A percentile compares a stretch with the other conserved stretches of the same genome.
phyloP scores from a whole-genome alignment of 2,797 vertebrate genomes.

The Tenualosa ilisha region DNA sequence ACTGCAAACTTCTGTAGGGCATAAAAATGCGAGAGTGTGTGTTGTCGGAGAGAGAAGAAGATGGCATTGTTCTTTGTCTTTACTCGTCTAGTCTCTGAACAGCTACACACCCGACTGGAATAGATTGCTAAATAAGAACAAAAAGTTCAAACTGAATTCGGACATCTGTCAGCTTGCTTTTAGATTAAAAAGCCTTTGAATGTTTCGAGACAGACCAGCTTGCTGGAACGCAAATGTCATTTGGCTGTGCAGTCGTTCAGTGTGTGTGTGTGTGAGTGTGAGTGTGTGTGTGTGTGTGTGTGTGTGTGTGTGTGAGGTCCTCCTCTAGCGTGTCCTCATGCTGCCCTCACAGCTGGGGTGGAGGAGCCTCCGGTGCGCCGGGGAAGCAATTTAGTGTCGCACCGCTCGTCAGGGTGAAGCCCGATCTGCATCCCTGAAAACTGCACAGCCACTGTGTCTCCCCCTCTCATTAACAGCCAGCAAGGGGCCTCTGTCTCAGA shows the following conservation, averaged over 20 bases:
- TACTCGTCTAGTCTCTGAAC: not conserved
- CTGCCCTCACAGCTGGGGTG: conserved; percentile 50
- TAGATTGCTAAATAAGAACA: not conserved
- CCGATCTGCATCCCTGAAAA: conserved; percentile 52
- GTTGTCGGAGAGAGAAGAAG: not conserved
- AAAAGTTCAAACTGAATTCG: not conserved
- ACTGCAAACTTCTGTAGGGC: not conserved
- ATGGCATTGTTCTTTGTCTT: not conserved
- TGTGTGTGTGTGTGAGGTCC: conserved; percentile 31
- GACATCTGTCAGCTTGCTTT: not conserved
- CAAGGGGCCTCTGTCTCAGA: conserved; percentile 41
- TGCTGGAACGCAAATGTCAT: conserved; percentile 17
- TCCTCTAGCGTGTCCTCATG: conserved; percentile 18
- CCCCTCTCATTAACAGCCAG: conserved; percentile 42
- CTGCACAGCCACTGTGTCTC: conserved; percentile 34
- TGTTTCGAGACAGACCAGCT: not conserved
- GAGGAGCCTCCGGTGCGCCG: conserved; percentile 34
- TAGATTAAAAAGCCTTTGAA: not conserved
- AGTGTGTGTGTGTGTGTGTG: conserved; percentile 17
- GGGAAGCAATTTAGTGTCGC: conserved; percentile 51
- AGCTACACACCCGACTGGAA: not conserved
- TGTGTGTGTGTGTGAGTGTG: not conserved
- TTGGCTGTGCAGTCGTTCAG: not conserved
- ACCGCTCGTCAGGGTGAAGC: conserved; percentile 49
- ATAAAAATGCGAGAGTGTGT: not conserved